Conservation (phyloP, 2,113 vertebrate genomes). For the Dasyornis broadbenti region DNA sequence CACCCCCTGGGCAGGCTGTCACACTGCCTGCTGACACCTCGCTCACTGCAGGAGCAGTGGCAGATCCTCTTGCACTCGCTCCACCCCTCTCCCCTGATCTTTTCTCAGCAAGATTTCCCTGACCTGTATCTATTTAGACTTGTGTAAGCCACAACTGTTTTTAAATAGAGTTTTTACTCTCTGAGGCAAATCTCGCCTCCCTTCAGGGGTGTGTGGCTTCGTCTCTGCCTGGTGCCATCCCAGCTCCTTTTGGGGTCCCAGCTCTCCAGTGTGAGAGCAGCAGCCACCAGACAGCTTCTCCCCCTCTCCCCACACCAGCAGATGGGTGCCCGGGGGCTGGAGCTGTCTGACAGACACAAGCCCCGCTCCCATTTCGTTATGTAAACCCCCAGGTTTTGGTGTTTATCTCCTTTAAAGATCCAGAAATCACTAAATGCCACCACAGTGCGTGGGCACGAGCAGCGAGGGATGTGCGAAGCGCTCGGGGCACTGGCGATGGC, state of each 20-base stretch:
- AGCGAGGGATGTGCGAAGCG: neutral
- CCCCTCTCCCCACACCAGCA: neutral
- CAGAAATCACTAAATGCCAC: neutral
- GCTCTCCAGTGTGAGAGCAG: neutral
- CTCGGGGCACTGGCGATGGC: rapidly evolving
- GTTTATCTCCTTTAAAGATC: neutral
- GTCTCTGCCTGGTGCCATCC: neutral
- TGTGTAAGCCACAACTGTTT: rapidly evolving
- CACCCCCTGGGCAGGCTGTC: neutral
- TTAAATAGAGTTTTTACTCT: neutral
- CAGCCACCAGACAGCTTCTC: neutral
- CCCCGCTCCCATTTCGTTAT: neutral
- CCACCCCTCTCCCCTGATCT: neutral
- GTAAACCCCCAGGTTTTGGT: neutral
- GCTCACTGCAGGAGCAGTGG: rapidly evolving
- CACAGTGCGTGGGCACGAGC: rapidly evolving
- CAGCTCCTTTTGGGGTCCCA: neutral
- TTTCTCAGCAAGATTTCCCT: neutral
- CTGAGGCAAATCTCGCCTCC: neutral
- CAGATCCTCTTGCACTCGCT: neutral
- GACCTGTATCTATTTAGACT: neutral
- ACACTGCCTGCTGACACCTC: neutral
- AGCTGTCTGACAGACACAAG: slow-evolving; percentile 10
- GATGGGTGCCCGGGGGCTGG: neutral
- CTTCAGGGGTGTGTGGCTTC: rapidly evolving